phyloP scores from a whole-genome alignment of 2,113 vertebrate species.

The Cheirogaleus medius region DNA sequence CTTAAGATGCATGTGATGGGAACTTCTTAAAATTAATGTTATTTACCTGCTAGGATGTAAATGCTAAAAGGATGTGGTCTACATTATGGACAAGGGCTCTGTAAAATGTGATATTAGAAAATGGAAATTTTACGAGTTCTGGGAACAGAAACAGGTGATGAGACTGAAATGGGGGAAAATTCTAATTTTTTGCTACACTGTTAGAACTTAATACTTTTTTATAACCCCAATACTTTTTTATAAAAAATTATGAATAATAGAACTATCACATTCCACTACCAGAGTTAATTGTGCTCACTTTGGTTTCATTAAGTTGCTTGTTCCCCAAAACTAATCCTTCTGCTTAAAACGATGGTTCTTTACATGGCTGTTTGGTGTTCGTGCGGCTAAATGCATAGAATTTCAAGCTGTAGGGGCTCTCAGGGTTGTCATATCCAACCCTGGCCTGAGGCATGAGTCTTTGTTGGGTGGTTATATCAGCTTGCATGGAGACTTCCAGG shows the following conservation, averaged over 20 bases:
- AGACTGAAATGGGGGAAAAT: conserved; percentile 68
- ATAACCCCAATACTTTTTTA: conserved; percentile 12
- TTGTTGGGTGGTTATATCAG: neutral
- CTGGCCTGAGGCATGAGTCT: neutral
- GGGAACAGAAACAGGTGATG: conserved; percentile 75
- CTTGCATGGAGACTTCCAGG: neutral
- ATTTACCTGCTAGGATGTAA: conserved; percentile 81
- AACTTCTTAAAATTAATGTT: conserved; percentile 81
- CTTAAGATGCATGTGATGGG: conserved; percentile 78
- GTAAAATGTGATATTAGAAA: conserved; percentile 79
- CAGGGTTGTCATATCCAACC: neutral
- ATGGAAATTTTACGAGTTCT: conserved; percentile 82
- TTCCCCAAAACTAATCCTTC: conserved; percentile 25
- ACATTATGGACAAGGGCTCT: conserved; percentile 74
- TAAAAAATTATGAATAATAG: conserved; percentile 35
- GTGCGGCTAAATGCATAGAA: neutral
- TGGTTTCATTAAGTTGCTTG: neutral
- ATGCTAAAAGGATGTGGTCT: conserved; percentile 81
- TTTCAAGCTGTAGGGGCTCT: neutral
- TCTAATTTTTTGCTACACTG: conserved; percentile 62
- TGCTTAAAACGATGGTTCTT: neutral
- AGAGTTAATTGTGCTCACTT: neutral
- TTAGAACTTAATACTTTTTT: conserved; percentile 66
- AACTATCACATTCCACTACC: neutral
- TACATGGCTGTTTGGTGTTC: too few species aligned